A percentile compares a stretch with the other conserved stretches of the same genome.
These are phyloP conservation scores for Nomada fucata DNA, from an alignment of 2,888 invertebrate species.

Conservation along the genomic window DNA sequence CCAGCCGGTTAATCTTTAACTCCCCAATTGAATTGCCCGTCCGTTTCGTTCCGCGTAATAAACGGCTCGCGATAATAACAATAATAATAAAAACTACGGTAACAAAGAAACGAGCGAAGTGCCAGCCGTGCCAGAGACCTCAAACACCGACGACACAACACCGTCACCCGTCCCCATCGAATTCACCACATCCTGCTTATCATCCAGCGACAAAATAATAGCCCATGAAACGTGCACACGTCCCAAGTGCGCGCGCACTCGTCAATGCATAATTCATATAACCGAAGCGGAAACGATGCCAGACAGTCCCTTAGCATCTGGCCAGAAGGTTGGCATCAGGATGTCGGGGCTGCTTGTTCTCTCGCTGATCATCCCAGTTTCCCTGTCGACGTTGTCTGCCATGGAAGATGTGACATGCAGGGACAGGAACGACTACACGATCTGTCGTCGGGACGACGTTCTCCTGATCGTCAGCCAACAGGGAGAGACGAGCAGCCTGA, in stretches of 20 bases:
- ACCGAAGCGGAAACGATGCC: not conserved
- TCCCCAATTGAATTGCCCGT: no score
- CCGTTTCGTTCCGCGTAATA: not conserved
- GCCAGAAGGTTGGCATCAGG: conserved; percentile 14
- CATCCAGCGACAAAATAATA: not conserved
- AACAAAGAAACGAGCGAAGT: no score
- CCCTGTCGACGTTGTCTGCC: not conserved
- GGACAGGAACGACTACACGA: conserved; percentile 1
- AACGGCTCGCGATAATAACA: not conserved
- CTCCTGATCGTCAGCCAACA: not conserved
- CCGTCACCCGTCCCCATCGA: no score
- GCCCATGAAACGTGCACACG: not conserved
- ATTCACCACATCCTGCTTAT: not conserved
- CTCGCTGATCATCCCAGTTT: not conserved
- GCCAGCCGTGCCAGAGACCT: no score
- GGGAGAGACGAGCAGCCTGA: not conserved
- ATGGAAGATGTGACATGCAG: not conserved
- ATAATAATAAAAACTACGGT: no score
- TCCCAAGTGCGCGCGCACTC: not conserved
- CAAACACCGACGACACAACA: no score
- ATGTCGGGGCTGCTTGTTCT: conserved; percentile 9
- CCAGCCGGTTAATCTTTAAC: no score
- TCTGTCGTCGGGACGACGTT: not conserved
- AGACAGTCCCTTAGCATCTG: not conserved
- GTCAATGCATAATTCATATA: conserved; percentile 16